Evolutionary conservation across 2,888 invertebrate genomes (phyloP).

Genomic region (Pyrochroa serraticornis): DNA sequence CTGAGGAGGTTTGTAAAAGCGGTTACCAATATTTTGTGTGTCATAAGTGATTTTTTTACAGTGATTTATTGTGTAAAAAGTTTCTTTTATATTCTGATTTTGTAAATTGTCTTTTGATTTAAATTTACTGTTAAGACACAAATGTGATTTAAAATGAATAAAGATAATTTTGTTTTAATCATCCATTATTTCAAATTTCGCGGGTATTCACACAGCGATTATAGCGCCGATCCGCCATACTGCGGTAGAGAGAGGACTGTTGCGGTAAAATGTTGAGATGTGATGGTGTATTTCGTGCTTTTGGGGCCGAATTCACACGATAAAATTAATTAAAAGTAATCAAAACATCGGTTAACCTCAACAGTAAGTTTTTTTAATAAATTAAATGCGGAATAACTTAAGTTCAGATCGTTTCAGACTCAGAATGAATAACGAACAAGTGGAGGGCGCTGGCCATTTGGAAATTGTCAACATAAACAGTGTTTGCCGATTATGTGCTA

Average conservation of each 20-base stretch:
- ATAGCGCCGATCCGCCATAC: too few species aligned
- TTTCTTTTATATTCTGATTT: constrained; percentile 42
- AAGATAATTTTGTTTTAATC: constrained; percentile 40
- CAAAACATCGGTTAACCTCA: constrained; percentile 18
- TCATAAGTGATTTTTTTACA: constrained; percentile 39
- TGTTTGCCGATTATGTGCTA: constrained; percentile 47
- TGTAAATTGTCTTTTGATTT: constrained; percentile 51
- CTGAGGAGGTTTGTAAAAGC: constrained; percentile 30
- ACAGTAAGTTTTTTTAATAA: neutral
- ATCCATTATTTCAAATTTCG: too few species aligned
- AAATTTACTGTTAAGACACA: constrained; percentile 48
- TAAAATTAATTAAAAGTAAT: constrained; percentile 12
- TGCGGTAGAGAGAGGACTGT: too few species aligned
- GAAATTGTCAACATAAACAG: constrained; percentile 17
- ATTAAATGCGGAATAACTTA: too few species aligned
- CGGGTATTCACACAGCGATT: too few species aligned
- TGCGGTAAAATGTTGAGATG: neutral
- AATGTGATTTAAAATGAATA: constrained; percentile 53
- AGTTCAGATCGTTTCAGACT: neutral
- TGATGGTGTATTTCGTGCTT: constrained; percentile 30
- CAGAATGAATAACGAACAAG: constrained; percentile 10
- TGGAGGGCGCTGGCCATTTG: constrained; percentile 1
- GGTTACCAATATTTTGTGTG: constrained; percentile 43
- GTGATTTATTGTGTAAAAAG: constrained; percentile 32
- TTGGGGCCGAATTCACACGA: constrained; percentile 21